Evolutionary conservation across 2,888 invertebrate species (phyloP), one percentile per base, ranked within the genome.

Genomic region (Synanthedon tipuliformis): DNA sequence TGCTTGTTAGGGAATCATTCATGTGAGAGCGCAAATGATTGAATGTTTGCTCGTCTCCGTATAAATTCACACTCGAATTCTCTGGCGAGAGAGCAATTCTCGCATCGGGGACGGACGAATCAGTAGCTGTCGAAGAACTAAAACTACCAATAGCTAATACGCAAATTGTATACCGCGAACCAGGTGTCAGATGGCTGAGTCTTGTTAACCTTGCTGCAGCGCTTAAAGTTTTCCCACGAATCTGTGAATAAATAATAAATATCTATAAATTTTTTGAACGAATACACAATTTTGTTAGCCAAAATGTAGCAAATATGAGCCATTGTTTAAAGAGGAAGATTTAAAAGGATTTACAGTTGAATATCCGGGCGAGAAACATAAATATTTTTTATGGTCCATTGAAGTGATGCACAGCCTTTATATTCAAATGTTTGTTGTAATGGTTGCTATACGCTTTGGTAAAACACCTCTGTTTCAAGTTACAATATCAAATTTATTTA

Each of bases 161-260:
- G 79, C 96, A 97, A 66, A 97, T 93, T 57, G 92, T 89, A 80
- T 96, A 97, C 59, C 92, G 91, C 3, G 94, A 93, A 66, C 93
- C 94, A 3, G 96, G 92, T 57, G 90, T 90, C 60, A 97, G 87
- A 69, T 92, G 92, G 54, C 90, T 90, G 52, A 96, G 88, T 75
- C 92, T 92, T 55, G 93, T 91, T 10, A 93, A 92, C 62, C 95
- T 90, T 1, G 92, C 90, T 52, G 90, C 90, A 41, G 93, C 89
- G 65, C 94, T 94, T 61, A 95, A 78, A 61, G 92, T 88, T 78
- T 92, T 93, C 3, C 94, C 94, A 62, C 92, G 91, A 61, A 94
- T 91, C 94, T 94, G 89, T 52, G 58, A 73, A 62, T 13, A 41
- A 56, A 41, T 11, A 11, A 50, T 7, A 34, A 53, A 51, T 7